Evolutionary conservation across 1,140 invertebrate genomes (phyloP).

Genomic region (Neoseiulus cucumeris): DNA sequence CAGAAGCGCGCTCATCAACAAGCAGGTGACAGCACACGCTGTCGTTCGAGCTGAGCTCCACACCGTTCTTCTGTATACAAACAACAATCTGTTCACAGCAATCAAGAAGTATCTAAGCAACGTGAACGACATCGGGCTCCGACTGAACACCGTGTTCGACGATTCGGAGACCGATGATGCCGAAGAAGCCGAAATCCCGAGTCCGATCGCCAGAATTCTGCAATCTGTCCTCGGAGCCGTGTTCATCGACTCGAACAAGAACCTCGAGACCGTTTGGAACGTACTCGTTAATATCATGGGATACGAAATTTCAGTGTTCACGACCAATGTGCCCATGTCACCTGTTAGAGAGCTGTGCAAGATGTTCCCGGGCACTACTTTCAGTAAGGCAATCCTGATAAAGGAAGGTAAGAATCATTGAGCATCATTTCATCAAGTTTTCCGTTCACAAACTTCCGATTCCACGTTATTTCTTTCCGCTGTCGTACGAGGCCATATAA

Average conservation of each 20-base stretch:
- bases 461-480: not conserved
- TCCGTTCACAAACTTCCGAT: not conserved
- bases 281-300: slow-evolving; percentile 27
- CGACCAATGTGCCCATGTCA: not conserved
- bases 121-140: not conserved
- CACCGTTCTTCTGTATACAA: slow-evolving; percentile 11
- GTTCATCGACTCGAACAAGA: slow-evolving; percentile 61
- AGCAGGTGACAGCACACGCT: slow-evolving; percentile 73
- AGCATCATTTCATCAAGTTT: not conserved
- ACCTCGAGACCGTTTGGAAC: slow-evolving; percentile 56
- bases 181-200: slow-evolving; percentile 59
- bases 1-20: slow-evolving; percentile 80
- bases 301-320: slow-evolving; percentile 1
- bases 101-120: slow-evolving; percentile 7
- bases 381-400: not conserved
- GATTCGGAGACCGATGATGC: slow-evolving; percentile 37
- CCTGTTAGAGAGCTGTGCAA: not conserved
- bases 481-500: not conserved
- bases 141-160: slow-evolving; percentile 15
- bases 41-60: slow-evolving; percentile 40
- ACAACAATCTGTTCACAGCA: not conserved
- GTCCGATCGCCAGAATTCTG: slow-evolving; percentile 81
- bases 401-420: not conserved
- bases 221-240: slow-evolving; percentile 80
- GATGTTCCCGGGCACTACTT: not conserved